Evolutionary conservation across 2,888 invertebrate genomes (phyloP), one percentile per base, ranked within the genome.

Genomic region (Aethes cnicana): DNA sequence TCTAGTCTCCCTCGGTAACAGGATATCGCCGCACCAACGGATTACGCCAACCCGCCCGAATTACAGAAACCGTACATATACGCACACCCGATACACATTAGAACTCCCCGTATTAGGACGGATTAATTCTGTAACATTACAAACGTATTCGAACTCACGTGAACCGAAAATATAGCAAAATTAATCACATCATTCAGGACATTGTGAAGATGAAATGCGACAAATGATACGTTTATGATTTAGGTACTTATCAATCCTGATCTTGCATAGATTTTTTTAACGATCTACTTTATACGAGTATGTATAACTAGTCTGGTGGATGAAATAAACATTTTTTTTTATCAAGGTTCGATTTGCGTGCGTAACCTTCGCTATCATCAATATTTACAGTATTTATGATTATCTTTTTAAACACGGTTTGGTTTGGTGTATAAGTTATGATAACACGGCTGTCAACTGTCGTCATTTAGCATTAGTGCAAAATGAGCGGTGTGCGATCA

Each of bases 11-110:
- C 83, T 72, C 61, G 56, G 88, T 77, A 87, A 88, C 79, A 64
- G 65, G 81, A 89, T 85, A 85, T 74, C 69, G 66, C 67, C 75
- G 69, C 69, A 68, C 76, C 74, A 82, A 77, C 78, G 84, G 87
- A 87, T 88, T 88, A 88, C 83, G 65, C 69, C 65, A 66, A 71
- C 73, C 78, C 71, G 78, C 76, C 84, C 82, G 84, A 86, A 88
- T 87, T 85, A 89, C 84, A 80, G 88, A 89, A 88, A 87, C 89
- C 89, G 81, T 89, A 89, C 69, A 70, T 71, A 75, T 65, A 67
- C 71, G 74, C 69, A 72, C 74, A 76, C 70, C 74, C 73, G 80
- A 81, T 85, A 85, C 76, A 75, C 77, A 81, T 80, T 73, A 77
- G 69, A 80, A 77, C 78, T 79, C 77, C 74, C 68, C 68, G 75